Base-by-base conservation (phyloP, 1,140 invertebrate species). In the Phthorimaea operculella region DNA sequence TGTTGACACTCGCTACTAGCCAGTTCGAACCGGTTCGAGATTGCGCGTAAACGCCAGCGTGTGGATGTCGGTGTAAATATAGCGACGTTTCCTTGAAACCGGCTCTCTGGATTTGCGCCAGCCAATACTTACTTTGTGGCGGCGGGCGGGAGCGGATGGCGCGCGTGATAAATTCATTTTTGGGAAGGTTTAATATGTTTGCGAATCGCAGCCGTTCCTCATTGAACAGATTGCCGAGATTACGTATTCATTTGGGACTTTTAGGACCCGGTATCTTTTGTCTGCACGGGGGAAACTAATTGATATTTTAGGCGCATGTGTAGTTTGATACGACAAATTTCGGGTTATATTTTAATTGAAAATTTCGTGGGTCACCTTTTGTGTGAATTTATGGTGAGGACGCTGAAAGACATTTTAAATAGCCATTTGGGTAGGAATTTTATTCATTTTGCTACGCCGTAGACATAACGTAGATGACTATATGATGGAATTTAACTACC, bases 211-310 rank as follows among this genome's bases (percentile, higher is more conserved):
- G 72, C 77, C 74, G 79, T 84, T 75, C 77, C 79, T 84, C 81
- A 82, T 78, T 80, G 77, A 81, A 81, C 73, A 80, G 81, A 84
- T 84, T 82, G 82, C 72, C 47, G 71, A 79, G 79, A 82, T 84
- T 84, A 82, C 76, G 69, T 82, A 82, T 84, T 84, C 79, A 84
- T 84, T 81, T 79, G 79, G 79, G 79, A 65, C 59, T 63, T 84
- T 81, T 79, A 77, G 79, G 79, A 65, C 59, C 63, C 65, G 64
- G 68, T 83, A 79, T 80, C 77, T 80, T 79, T 79, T 77, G 74
- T 73, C 71, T 58, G 59, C 49, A 44, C 52, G 68, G 70, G 62
- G 57, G 51, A 52, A 54, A 49, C 66, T 79, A 81, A 79, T 80
- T 80, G 75, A 75, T 78, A 80, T 76, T 76, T 72, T 62, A 62